These are phyloP conservation scores for Callipepla squamata DNA, from an alignment of 2,113 vertebrate species.

Conservation along the genomic window DNA sequence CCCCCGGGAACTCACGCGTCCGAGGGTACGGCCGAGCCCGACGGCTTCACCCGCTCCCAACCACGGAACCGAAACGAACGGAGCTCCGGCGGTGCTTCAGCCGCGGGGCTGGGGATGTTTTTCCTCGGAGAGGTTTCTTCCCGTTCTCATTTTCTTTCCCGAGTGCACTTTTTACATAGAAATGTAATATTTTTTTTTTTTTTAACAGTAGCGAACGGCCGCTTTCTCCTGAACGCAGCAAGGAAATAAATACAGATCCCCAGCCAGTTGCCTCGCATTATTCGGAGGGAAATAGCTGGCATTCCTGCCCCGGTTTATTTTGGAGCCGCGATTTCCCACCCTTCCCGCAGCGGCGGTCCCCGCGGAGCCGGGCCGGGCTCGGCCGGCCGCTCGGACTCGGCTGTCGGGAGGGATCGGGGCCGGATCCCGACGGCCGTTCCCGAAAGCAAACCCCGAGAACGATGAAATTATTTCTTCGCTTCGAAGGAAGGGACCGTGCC, in stretches of 20 bases:
- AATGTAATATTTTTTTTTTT: neutral
- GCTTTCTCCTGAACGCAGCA: neutral
- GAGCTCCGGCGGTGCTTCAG: neutral
- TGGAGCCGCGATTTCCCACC: constrained; percentile 66
- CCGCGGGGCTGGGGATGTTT: neutral
- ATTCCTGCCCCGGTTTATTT: constrained; percentile 69
- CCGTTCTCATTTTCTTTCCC: neutral
- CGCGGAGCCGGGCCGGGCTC: neutral
- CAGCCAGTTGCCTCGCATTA: constrained; percentile 41
- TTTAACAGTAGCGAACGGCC: neutral
- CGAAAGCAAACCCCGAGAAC: neutral
- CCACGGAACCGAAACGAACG: constrained; percentile 25
- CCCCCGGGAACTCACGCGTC: neutral
- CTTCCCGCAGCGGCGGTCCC: constrained; percentile 48
- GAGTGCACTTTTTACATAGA: neutral
- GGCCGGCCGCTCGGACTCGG: neutral
- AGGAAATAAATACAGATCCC: constrained; percentile 51
- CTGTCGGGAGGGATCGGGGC: neutral
- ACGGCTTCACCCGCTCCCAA: neutral
- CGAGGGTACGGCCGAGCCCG: neutral
- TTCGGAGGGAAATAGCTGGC: constrained; percentile 67
- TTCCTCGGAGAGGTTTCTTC: neutral
- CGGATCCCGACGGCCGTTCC: neutral
- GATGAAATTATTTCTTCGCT: neutral
- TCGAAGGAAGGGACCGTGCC: neutral